These are phyloP conservation scores for Philereme vetulata DNA, from an alignment of 2,888 invertebrate species.

Conservation along the genomic window DNA sequence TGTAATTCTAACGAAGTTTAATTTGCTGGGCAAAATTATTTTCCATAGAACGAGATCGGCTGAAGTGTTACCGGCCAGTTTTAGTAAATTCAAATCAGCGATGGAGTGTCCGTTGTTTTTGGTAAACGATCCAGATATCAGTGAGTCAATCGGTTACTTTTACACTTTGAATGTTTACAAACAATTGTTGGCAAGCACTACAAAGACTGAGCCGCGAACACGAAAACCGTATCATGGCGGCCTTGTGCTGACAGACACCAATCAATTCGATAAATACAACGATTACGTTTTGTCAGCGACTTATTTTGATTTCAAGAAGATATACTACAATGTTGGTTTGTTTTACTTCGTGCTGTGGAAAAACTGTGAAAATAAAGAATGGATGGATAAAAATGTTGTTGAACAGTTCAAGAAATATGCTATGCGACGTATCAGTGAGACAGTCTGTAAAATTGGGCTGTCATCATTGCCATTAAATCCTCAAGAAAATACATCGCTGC, in stretches of 20 bases:
- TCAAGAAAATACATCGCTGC: slow-evolving; percentile 40
- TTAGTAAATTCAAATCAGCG: slow-evolving; percentile 47
- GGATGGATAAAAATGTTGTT: slow-evolving; percentile 57
- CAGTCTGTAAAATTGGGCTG: slow-evolving; percentile 50
- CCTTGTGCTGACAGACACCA: slow-evolving; percentile 48
- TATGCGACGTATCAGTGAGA: slow-evolving; percentile 47
- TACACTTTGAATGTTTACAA: slow-evolving; percentile 56
- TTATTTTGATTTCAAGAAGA: slow-evolving; percentile 52
- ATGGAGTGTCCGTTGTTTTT: slow-evolving; percentile 56
- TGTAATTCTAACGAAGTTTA: slow-evolving; percentile 44
- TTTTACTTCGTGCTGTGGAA: slow-evolving; percentile 57
- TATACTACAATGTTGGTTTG: slow-evolving; percentile 51
- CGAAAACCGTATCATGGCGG: slow-evolving; percentile 51
- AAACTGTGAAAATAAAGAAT: slow-evolving; percentile 54
- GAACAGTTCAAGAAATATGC: slow-evolving; percentile 50
- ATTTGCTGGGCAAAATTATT: slow-evolving; percentile 51
- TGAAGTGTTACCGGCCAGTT: slow-evolving; percentile 42
- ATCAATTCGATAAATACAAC: slow-evolving; percentile 55
- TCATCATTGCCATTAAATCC: slow-evolving; percentile 54
- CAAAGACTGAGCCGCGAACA: slow-evolving; percentile 52
- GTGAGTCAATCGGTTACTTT: slow-evolving; percentile 54
- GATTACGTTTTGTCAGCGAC: slow-evolving; percentile 56
- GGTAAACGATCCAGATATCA: slow-evolving; percentile 46
- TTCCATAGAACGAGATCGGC: slow-evolving; percentile 37
- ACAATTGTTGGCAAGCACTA: slow-evolving; percentile 41